These are phyloP conservation scores for Shargacucullia verbasci DNA, from an alignment of 2,888 invertebrate genomes.

Conservation along the genomic window DNA sequence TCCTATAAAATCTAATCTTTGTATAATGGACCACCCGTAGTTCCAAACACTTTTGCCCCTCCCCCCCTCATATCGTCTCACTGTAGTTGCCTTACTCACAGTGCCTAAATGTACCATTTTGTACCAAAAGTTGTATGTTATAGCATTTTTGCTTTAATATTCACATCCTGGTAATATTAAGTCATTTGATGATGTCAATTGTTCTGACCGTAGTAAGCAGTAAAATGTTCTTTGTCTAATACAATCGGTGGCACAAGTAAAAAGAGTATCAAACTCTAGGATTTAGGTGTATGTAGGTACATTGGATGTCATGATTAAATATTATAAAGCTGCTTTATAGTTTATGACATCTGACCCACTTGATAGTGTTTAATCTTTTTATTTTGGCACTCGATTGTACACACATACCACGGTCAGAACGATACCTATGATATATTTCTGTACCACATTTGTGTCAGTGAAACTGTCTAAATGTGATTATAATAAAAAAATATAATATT, in stretches of 20 bases:
- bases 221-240: conserved; percentile 27
- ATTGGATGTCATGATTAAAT: conserved; percentile 45
- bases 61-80: conserved; percentile 89
- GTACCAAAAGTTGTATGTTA: conserved; percentile 85
- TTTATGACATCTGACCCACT: conserved; percentile 34
- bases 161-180: conserved; percentile 82
- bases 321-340: conserved; percentile 50
- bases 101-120: conserved; percentile 91
- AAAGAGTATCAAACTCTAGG: conserved; percentile 44
- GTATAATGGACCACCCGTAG: conserved; percentile 5
- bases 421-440: conserved; percentile 49
- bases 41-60: conserved; percentile 21
- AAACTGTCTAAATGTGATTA: conserved; percentile 65
- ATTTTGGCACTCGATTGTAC: conserved; percentile 41
- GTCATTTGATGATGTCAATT: conserved; percentile 73
- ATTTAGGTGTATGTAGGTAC: conserved; percentile 44
- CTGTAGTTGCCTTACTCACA: conserved; percentile 96
- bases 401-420: conserved; percentile 37
- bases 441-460: conserved; percentile 61
- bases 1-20: conserved; percentile 3
- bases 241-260: conserved; percentile 44
- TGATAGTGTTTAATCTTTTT: conserved; percentile 43
- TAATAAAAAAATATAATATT: conserved; percentile 60
- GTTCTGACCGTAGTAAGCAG: conserved; percentile 64
- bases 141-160: conserved; percentile 81